Evolutionary conservation across 2,888 invertebrate genomes (phyloP), one percentile per base, ranked within the genome.

Genomic region (Tholera decimalis): DNA sequence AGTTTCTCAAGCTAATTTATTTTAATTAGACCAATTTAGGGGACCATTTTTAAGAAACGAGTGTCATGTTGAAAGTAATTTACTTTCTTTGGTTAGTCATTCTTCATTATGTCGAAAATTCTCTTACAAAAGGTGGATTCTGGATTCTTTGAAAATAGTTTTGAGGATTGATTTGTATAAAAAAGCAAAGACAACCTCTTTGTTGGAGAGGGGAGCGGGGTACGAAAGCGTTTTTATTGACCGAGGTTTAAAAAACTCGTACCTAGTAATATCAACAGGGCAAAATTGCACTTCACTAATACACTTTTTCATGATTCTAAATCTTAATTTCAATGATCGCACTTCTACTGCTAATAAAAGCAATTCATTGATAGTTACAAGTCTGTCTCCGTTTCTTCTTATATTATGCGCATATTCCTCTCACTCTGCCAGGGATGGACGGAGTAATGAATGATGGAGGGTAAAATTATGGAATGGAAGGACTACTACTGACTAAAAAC

Each of bases 1-100:
- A 54, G 22, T 80, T 77, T 63, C 55, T 26, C 49, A 69, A 44
- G 47, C 53, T 22, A 60, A 79, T 76, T 75, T 44, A 64, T 75
- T 57, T 69, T 58, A 79, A 69, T 75, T 59, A 68, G 26, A 35
- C 44, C 41, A 56, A 72, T 78, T 66, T 60, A 30, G 18, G 62
- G 30, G 44, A 2, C 49, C 56, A 57, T 56, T 74, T 60, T 56
- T 22, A 56, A 33, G 37, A 41, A 59, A 62, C 18, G 15, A 33
- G 39, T 62, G 67, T 47, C 44, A 57, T n/a, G 28, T 50, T 28
- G 56, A 26, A 39, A 56, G 41, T 53, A 71, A 63, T 55, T 35
- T 65, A 35, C 47, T 59, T 58, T 51, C 22, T 39, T 47, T 33
- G 1, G 15, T 9, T 8, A 39, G 53, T 57, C 15, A 54, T 46